Conservation (phyloP, 2,888 invertebrate genomes). For the Drosophila monieri region DNA sequence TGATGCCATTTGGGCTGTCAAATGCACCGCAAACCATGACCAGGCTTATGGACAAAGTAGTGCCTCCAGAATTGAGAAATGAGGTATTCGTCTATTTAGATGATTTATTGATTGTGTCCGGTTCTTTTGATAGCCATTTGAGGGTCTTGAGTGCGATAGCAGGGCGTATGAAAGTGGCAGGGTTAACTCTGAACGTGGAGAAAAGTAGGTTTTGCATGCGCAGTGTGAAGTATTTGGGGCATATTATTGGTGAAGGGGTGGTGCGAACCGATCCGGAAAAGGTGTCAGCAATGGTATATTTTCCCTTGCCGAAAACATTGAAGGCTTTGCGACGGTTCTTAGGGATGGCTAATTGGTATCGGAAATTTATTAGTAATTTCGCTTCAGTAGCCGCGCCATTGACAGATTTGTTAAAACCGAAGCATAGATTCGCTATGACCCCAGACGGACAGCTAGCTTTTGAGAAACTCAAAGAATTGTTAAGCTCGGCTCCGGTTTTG, state of each 20-base stretch:
- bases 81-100: no score
- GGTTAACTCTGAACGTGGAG: no score
- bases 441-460: neutral
- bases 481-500: constrained; percentile 2
- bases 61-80: no score
- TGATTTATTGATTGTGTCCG: no score
- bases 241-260: constrained; percentile 3
- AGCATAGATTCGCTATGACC: neutral
- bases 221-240: neutral
- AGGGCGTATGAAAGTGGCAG: no score
- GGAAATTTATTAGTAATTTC: constrained; percentile 8
- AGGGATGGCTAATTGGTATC: constrained; percentile 9
- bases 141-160: no score
- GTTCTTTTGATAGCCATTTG: no score
- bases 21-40: constrained; percentile 21
- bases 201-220: no score
- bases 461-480: neutral
- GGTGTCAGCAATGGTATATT: neutral
- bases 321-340: constrained; percentile 4
- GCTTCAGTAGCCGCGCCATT: neutral
- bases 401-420: neutral
- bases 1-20: constrained; percentile 45
- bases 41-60: neutral
- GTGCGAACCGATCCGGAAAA: constrained; percentile 3
- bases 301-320: neutral